These are phyloP conservation scores for Teleogryllus oceanicus DNA, from an alignment of 2,888 invertebrate species.

Conservation along the genomic window DNA sequence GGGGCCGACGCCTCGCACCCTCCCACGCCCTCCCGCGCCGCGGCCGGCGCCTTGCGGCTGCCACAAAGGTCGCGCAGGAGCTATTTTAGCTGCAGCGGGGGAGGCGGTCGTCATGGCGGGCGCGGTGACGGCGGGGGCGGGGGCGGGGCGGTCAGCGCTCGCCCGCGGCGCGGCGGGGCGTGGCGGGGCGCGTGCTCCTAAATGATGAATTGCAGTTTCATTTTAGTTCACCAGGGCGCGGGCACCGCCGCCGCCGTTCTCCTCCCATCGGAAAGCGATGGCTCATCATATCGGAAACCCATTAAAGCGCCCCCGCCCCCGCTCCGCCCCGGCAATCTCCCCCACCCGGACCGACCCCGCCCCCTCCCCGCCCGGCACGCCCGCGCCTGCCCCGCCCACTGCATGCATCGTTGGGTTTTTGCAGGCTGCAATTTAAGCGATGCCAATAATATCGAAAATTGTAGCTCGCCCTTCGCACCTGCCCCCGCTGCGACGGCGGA, in stretches of 20 bases:
- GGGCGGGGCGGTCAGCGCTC: too few species aligned
- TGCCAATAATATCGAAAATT: conserved; percentile 7
- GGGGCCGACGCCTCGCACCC: not conserved
- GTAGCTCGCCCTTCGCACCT: not conserved
- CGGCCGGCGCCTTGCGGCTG: too few species aligned
- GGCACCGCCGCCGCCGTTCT: not conserved
- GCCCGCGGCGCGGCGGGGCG: too few species aligned
- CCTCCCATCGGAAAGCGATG: not conserved
- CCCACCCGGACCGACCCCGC: not conserved
- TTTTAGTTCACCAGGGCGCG: conserved; percentile 21
- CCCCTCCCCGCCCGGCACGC: not conserved
- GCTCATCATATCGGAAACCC: conserved; percentile 10
- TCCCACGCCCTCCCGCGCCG: too few species aligned
- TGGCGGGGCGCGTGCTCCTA: not conserved
- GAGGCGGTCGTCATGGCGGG: too few species aligned
- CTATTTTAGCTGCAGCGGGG: too few species aligned
- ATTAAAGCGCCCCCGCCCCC: not conserved
- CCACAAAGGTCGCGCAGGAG: too few species aligned
- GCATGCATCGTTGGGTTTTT: conserved; percentile 18
- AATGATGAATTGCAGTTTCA: conserved; percentile 27
- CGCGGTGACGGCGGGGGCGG: too few species aligned
- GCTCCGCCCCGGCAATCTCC: not conserved
- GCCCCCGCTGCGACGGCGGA: too few species aligned
- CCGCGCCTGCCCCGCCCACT: not conserved
- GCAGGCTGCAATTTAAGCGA: conserved; percentile 1